phyloP scores from a whole-genome alignment of 64 coral and sea anemone genomes.

The Pocillopora damicornis region DNA sequence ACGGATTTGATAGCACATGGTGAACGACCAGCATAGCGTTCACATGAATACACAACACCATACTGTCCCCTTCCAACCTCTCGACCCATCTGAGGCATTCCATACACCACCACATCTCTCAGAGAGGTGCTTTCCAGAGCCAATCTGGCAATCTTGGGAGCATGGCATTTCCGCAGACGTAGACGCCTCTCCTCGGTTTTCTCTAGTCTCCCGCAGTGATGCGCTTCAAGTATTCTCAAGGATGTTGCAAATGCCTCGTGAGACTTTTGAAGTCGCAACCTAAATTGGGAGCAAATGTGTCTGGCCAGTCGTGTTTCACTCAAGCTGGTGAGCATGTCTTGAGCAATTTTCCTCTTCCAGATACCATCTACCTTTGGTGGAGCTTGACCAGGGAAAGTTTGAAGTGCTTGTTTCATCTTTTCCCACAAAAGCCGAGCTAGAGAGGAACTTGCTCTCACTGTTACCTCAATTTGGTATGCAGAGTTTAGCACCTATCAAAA shows the following conservation, averaged over 20 bases:
- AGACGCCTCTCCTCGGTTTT: constrained; percentile 88
- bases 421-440: constrained; percentile 93
- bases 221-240: constrained; percentile 70
- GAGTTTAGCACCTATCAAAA: constrained; percentile 77
- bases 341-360: constrained; percentile 89
- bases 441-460: constrained; percentile 81
- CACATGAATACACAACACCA: constrained; percentile 96
- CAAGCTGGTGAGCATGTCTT: constrained; percentile 87
- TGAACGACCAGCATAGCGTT: constrained; percentile 80
- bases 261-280: constrained; percentile 76
- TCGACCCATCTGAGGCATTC: constrained; percentile 90
- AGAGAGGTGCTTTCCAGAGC: constrained; percentile 89
- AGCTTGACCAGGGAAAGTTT: constrained; percentile 86
- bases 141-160: constrained; percentile 91
- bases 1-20: constrained; percentile 99
- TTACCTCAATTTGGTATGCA: constrained; percentile 93
- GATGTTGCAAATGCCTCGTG: constrained; percentile 85
- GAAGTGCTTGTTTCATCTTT: constrained; percentile 95
- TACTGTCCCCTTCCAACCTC: constrained; percentile 97
- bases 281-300: constrained; percentile 90
- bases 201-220: constrained; percentile 86
- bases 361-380: constrained; percentile 73
- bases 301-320: constrained; percentile 93
- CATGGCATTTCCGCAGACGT: constrained; percentile 80
- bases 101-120: constrained; percentile 94